These are phyloP conservation scores for Falco peregrinus DNA, from an alignment of 2,797 vertebrate species.

Conservation along the genomic window DNA sequence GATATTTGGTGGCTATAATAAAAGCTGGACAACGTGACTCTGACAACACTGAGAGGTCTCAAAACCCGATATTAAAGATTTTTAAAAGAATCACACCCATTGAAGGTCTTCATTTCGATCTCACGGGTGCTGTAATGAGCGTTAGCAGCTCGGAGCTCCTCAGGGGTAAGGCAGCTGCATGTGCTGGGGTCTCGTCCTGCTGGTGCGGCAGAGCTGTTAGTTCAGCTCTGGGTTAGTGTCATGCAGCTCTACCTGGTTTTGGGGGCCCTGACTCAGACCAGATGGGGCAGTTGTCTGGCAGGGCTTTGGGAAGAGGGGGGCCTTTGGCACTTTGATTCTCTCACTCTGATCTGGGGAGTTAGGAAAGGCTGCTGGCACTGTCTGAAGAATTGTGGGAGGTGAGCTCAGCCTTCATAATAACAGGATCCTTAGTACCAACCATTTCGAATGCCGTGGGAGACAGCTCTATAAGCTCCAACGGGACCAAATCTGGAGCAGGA, in stretches of 20 bases:
- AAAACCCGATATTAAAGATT: neutral
- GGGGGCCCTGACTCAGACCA: neutral
- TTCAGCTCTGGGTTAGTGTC: neutral
- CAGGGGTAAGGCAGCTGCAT: neutral
- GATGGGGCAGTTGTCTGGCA: neutral
- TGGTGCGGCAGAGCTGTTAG: neutral
- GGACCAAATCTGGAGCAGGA: neutral
- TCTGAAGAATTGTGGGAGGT: neutral
- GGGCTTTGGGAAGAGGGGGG: neutral
- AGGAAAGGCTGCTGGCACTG: neutral
- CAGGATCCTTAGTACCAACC: slow-evolving; percentile 3
- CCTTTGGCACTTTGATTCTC: neutral
- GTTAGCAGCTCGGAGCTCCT: neutral
- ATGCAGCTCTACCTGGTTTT: neutral
- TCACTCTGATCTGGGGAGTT: neutral
- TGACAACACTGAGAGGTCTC: neutral
- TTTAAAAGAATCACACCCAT: neutral
- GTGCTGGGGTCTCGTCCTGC: neutral
- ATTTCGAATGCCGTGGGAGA: neutral
- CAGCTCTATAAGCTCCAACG: neutral
- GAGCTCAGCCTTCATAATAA: slow-evolving; percentile 18
- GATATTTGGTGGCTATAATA: neutral
- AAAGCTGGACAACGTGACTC: neutral
- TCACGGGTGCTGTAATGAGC: neutral
- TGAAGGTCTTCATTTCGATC: neutral